Evolutionary conservation across 1,140 invertebrate species (phyloP), one percentile per base, ranked within the genome.

Genomic region (Chionoecetes opilio): DNA sequence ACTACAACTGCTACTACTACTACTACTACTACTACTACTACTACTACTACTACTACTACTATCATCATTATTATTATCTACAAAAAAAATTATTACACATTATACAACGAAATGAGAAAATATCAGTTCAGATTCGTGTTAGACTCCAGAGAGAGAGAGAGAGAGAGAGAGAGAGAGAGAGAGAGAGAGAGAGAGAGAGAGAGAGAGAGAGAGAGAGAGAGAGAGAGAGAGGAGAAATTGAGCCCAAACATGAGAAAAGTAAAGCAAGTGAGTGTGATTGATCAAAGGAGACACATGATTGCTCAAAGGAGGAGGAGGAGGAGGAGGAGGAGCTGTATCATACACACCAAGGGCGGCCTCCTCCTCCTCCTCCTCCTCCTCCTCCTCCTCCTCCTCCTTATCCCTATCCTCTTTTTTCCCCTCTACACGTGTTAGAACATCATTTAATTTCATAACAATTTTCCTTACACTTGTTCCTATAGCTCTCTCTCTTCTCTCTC

Each of bases 121-220:
- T 17, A 53, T 53, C 46, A 53, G 46, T 14, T 53, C 46, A 53
- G 46, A 14, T 53, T 53, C 46, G 46, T 53, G 46, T 53, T 53
- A 17, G 46, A 53, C 46, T 53, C 63, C 63, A 89, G 87, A 89
- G 35, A 89, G n/a, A 63, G 29, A 75, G 63, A 75, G 26, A 75
- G 32, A n/a, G 41, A 82, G 32, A 63, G 90, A 92, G 63, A 92
- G 53, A 82, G 63, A 32, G 90, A 92, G 90, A 75, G 53, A 92
- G 46, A 75, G 53, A 92, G 90, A 92, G 90, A 92, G 75, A 92
- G 87, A 89, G 31, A 91, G 26, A 53, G 46, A 14, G 41, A 91
- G 46, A 63, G n/a, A 91, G 31, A 35, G 53, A 31, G 26, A 38
- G 41, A 31, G 41, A 38, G 21, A 29, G 37, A 31, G n/a, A 87